These are phyloP conservation scores for Oscheius sp. DNA, from an alignment of 2,888 invertebrate genomes.

Conservation along the genomic window DNA sequence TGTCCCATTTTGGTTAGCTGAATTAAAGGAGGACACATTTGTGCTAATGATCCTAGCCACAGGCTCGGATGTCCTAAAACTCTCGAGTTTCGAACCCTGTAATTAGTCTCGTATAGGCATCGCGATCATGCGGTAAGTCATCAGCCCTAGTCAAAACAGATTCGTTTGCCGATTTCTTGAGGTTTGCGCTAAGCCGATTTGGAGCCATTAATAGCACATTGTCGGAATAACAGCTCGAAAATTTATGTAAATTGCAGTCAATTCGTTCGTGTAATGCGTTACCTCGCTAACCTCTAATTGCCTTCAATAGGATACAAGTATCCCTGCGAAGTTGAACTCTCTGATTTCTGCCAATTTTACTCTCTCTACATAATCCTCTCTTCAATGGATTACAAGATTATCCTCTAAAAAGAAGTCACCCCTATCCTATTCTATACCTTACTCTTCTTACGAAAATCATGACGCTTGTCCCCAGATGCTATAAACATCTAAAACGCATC, in stretches of 20 bases:
- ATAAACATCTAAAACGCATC: too few species aligned
- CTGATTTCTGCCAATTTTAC: too few species aligned
- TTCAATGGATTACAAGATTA: too few species aligned
- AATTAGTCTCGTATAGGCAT: conserved; percentile 23
- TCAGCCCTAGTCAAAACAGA: conserved; percentile 11
- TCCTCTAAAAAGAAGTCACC: too few species aligned
- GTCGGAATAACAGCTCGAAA: conserved; percentile 4
- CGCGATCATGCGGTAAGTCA: conserved; percentile 26
- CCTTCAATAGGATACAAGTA: conserved; percentile 6
- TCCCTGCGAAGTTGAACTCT: not conserved
- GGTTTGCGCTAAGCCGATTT: not conserved
- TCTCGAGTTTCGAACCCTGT: conserved; percentile 22
- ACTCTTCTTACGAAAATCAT: too few species aligned
- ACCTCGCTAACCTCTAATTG: conserved; percentile 16
- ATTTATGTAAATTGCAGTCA: conserved; percentile 27
- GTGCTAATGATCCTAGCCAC: conserved; percentile 19
- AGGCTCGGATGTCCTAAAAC: not conserved
- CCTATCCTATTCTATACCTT: too few species aligned
- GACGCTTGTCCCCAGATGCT: too few species aligned
- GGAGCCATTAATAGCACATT: conserved; percentile 3
- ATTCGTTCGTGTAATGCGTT: conserved; percentile 26
- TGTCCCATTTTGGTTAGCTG: conserved; percentile 9
- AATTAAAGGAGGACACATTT: conserved; percentile 21
- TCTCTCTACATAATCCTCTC: too few species aligned
- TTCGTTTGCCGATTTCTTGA: not conserved